These are phyloP conservation scores for Sebastes itinus DNA, from an alignment of 2,797 vertebrate species.

Conservation along the genomic window DNA sequence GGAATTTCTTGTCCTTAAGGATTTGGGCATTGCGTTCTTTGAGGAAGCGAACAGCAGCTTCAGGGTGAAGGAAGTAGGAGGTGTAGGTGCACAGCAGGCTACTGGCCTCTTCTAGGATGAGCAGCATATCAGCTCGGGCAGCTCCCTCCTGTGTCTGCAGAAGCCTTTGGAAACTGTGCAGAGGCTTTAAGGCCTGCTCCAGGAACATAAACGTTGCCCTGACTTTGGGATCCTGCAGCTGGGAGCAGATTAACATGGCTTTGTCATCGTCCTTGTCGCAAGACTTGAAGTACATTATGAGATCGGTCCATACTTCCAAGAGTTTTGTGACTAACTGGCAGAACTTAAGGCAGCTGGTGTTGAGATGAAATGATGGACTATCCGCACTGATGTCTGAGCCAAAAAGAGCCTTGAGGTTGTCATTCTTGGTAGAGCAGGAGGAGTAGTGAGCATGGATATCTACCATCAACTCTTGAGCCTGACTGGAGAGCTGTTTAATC, in stretches of 20 bases:
- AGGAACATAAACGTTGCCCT: slow-evolving; percentile 78
- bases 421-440: slow-evolving; percentile 56
- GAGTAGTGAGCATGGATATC: slow-evolving; percentile 70
- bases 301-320: slow-evolving; percentile 74
- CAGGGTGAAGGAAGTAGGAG: slow-evolving; percentile 72
- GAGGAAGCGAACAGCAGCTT: slow-evolving; percentile 70
- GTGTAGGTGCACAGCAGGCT: slow-evolving; percentile 73
- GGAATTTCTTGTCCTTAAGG: slow-evolving; percentile 62
- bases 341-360: slow-evolving; percentile 69
- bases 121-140: slow-evolving; percentile 52
- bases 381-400: slow-evolving; percentile 40
- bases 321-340: slow-evolving; percentile 62
- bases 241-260: slow-evolving; percentile 65
- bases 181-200: slow-evolving; percentile 73
- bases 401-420: slow-evolving; percentile 72
- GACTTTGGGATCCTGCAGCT: slow-evolving; percentile 75
- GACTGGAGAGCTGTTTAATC: slow-evolving; percentile 60
- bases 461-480: slow-evolving; percentile 65
- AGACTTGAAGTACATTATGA: slow-evolving; percentile 71
- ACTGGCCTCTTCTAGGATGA: slow-evolving; percentile 74
- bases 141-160: slow-evolving; percentile 50
- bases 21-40: slow-evolving; percentile 63
- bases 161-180: slow-evolving; percentile 67
- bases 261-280: slow-evolving; percentile 53
- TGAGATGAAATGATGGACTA: slow-evolving; percentile 18